Percentiles rank a stretch among this genome's conserved stretches.
Evolutionary conservation across 2,113 vertebrate species (phyloP).

Genomic region (Pan paniscus): DNA sequence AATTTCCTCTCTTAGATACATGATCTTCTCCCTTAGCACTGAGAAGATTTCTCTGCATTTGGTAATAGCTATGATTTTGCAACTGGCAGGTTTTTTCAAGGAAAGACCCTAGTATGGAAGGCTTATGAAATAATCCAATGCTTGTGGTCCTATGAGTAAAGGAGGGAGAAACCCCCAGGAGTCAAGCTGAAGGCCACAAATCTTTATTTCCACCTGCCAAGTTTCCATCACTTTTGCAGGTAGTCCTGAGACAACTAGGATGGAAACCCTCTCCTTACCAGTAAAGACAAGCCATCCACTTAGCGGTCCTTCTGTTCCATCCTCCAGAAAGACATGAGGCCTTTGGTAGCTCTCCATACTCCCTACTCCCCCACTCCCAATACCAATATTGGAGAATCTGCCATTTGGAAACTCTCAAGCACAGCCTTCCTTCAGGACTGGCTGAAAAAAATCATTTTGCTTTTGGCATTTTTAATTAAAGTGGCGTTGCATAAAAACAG

Average conservation of each 20-base stretch:
- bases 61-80: not conserved
- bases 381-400: not conserved
- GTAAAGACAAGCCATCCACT: not conserved
- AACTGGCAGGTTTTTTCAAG: not conserved
- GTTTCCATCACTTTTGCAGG: not conserved
- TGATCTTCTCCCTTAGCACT: not conserved
- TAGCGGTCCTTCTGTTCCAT: not conserved
- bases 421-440: not conserved
- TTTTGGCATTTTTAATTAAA: constrained; percentile 53
- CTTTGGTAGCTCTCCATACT: not conserved
- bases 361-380: not conserved
- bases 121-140: not conserved
- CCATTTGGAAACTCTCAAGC: not conserved
- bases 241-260: not conserved
- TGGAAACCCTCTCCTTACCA: not conserved
- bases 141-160: not conserved
- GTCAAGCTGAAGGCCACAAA: not conserved
- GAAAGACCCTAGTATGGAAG: not conserved
- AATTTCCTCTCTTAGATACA: not conserved
- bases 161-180: not conserved
- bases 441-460: constrained; percentile 31
- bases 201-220: not conserved
- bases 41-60: not conserved
- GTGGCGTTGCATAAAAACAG: not conserved
- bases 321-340: not conserved